A percentile compares a stretch with the other conserved stretches of the same genome.
phyloP scores from a whole-genome alignment of 1,140 invertebrate species.

The Portunus trituberculatus region DNA sequence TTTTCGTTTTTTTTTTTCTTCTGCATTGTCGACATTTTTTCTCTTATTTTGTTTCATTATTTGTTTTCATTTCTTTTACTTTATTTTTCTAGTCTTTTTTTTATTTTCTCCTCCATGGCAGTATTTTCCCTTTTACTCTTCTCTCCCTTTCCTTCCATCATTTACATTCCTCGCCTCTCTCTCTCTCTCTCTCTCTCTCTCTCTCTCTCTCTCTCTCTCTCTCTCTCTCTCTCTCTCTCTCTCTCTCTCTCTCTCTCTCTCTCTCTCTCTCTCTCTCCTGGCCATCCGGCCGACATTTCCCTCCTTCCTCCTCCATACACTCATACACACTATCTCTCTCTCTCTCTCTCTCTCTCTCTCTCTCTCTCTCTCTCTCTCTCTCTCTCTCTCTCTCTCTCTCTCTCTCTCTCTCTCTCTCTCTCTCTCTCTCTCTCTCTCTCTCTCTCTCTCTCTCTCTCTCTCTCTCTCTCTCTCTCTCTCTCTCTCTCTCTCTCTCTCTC shows the following conservation, averaged over 20 bases:
- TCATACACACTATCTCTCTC: not conserved
- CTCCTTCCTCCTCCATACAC: not conserved
- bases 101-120: too few relatives aligned
- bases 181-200: not conserved
- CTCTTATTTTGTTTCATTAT: not conserved
- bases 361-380: not conserved
- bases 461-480: slow-evolving; percentile 36
- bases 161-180: not conserved
- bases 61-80: not conserved
- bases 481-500: slow-evolving; percentile 9
- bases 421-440: not conserved
- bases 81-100: too few relatives aligned
- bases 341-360: not conserved
- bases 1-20: not conserved
- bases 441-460: not conserved
- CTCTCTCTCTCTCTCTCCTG: not conserved
- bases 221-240: too few relatives aligned
- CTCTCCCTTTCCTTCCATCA: not conserved
- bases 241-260: not conserved
- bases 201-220: not conserved
- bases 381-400: not conserved
- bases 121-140: not conserved
- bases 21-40: not conserved
- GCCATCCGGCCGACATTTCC: not conserved
- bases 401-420: slow-evolving; percentile 18